These are phyloP conservation scores for Scaptomyza caliginosa DNA, from an alignment of 2,888 invertebrate species.

Conservation along the genomic window DNA sequence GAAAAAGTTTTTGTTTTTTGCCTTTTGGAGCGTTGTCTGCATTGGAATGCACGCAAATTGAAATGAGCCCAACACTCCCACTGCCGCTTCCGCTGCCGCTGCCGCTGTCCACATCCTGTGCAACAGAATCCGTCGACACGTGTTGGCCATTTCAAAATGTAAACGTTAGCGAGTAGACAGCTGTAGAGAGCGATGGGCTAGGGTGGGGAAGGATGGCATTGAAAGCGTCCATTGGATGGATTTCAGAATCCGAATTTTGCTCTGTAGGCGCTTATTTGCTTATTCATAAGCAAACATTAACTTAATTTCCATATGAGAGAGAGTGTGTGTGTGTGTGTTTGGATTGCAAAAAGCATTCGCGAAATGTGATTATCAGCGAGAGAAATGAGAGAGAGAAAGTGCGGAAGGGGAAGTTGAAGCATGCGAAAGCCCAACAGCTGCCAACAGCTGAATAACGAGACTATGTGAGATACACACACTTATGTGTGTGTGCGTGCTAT, in stretches of 20 bases:
- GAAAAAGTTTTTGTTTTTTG: constrained; percentile 58
- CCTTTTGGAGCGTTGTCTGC: constrained; percentile 44
- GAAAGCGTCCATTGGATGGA: constrained; percentile 62
- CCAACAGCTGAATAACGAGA: constrained; percentile 72
- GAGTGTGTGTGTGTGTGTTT: constrained; percentile 23
- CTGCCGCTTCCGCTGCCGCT: too few relatives aligned
- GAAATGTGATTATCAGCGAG: constrained; percentile 74
- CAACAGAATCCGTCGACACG: constrained; percentile 57
- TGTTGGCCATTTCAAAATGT: constrained; percentile 80
- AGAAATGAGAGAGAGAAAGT: constrained; percentile 28
- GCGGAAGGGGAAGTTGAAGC: constrained; percentile 24
- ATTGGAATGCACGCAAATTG: constrained; percentile 77
- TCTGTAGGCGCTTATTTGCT: constrained; percentile 80
- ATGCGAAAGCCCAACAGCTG: constrained; percentile 24
- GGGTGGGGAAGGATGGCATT: not conserved
- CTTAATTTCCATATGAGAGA: constrained; percentile 77
- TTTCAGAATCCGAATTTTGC: constrained; percentile 29
- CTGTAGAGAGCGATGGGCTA: not conserved
- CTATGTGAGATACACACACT: not conserved
- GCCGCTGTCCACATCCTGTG: not conserved
- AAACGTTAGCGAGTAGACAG: constrained; percentile 49
- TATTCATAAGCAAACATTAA: constrained; percentile 84
- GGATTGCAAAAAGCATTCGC: constrained; percentile 67
- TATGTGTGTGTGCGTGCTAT: constrained; percentile 2
- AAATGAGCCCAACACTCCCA: constrained; percentile 53